Evolutionary conservation across 35 echinoderm and acorn worm species (phyloP).

Genomic region (Lytechinus pictus): DNA sequence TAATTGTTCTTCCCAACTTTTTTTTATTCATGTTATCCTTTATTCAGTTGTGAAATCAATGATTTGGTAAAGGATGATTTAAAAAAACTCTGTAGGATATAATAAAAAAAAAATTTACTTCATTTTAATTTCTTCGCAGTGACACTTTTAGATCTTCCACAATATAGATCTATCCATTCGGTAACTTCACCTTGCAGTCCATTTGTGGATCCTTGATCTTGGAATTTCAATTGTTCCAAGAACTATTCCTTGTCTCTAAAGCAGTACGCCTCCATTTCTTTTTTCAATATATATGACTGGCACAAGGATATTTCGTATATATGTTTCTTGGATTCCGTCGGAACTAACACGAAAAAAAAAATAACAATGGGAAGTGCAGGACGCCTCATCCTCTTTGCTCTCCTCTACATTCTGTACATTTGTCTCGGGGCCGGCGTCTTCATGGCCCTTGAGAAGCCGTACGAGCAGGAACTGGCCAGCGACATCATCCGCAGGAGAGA

Average conservation of each 20-base stretch:
- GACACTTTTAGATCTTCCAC: not conserved
- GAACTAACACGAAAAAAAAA: not conserved
- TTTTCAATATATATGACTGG: not conserved
- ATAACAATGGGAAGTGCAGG: slow-evolving; percentile 40
- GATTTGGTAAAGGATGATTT: too few species aligned
- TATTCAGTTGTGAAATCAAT: too few species aligned
- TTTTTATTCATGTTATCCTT: too few species aligned
- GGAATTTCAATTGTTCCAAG: not conserved
- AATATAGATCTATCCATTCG: not conserved
- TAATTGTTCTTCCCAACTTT: too few species aligned
- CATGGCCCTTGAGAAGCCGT: slow-evolving; percentile 59
- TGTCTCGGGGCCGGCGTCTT: slow-evolving; percentile 64
- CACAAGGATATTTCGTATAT: not conserved
- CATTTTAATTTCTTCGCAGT: not conserved
- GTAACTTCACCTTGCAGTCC: too few species aligned
- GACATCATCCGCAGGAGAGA: not conserved
- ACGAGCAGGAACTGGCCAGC: not conserved
- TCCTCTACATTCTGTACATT: slow-evolving; percentile 48
- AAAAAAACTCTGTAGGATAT: not conserved
- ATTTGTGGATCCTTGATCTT: not conserved
- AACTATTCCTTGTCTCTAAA: not conserved
- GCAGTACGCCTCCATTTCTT: not conserved
- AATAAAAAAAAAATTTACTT: not conserved
- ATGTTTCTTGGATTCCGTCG: not conserved
- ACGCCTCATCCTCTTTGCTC: slow-evolving; percentile 52